Evolutionary conservation across 2,888 invertebrate species (phyloP).

Genomic region (Cacoxenus indagator): DNA sequence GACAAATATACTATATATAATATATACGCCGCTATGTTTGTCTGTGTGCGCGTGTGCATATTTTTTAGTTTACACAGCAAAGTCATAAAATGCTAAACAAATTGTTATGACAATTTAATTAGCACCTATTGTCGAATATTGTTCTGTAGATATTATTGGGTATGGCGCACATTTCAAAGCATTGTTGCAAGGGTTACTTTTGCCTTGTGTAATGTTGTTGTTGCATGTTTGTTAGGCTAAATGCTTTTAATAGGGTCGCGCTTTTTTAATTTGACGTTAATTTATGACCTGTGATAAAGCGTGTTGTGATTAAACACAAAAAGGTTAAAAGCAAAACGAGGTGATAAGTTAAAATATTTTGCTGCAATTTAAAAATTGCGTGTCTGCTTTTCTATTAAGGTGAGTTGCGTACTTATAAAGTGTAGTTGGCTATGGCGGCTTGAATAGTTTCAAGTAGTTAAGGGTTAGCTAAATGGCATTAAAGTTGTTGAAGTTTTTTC

Average conservation of each 20-base stretch:
- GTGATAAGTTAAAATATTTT: neutral
- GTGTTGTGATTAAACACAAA: slow-evolving; percentile 43
- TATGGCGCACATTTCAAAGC: neutral
- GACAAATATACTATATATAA: neutral
- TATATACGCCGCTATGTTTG: neutral
- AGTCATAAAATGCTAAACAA: slow-evolving; percentile 5
- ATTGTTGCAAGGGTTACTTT: neutral
- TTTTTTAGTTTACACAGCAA: neutral
- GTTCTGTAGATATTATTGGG: neutral
- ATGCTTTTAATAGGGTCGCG: neutral
- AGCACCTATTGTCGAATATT: neutral
- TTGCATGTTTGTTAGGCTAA: slow-evolving; percentile 3
- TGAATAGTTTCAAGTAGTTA: too few species aligned
- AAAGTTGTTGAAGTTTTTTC: too few species aligned
- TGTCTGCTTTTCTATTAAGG: neutral
- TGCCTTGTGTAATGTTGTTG: neutral
- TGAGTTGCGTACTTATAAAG: too few species aligned
- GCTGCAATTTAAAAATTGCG: neutral
- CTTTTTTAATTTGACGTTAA: slow-evolving; percentile 24
- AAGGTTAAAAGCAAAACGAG: neutral
- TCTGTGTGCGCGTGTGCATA: neutral
- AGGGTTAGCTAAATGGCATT: too few species aligned
- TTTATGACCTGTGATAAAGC: slow-evolving; percentile 39
- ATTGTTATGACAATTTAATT: slow-evolving; percentile 18
- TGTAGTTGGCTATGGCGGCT: too few species aligned